Base-by-base conservation (phyloP, 2,113 vertebrate species). In the Scomber scombrus region DNA sequence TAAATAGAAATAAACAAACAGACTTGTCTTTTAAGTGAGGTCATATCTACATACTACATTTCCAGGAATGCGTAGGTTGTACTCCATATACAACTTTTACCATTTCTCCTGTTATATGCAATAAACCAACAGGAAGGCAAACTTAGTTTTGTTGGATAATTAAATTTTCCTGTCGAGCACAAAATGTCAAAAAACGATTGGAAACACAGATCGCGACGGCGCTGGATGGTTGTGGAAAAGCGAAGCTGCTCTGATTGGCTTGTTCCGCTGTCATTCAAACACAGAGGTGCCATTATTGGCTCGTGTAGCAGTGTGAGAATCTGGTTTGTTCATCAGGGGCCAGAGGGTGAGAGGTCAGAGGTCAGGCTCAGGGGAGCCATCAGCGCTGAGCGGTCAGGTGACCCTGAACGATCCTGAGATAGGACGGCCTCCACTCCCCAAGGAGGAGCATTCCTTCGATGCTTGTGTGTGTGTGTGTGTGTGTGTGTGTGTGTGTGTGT, bases 301-400 rank as follows among this genome's bases (percentile, higher is more conserved):
- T 46, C 7, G 43, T 62, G 67, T 52, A 21, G 58, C 68, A 26
- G 29, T 78, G 81, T 85, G 86, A 88, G 88, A 90, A 79, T 92
- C 92, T 92, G 92, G 77, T 90, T 89, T 88, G 85, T 90, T 87
- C 90, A 90, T 92, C 88, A 92, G 86, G 71, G 85, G 86, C 68
- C 60, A 18, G 9, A 29, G 82, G 85, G 90, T 82, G 63, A 91
- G 63, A 76, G 90, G 88, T 86, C 16, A 73, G 54, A 72, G 85
- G 71, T 90, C 87, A 81, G 85, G 63, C 91, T 90, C 90, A 72
- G 87, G 89, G 91, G 92, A 92, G 63, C 81, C 76, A 66, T 92
- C 86, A 80, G 50, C 71, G 5, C 8, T 49, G 77, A 92, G 81
- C 87, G 18, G 84, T 85, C 77, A 90, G 88, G 76, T 90, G 90